These are phyloP conservation scores for Drosophila anomelani DNA, from an alignment of 2,888 invertebrate species.

Conservation along the genomic window DNA sequence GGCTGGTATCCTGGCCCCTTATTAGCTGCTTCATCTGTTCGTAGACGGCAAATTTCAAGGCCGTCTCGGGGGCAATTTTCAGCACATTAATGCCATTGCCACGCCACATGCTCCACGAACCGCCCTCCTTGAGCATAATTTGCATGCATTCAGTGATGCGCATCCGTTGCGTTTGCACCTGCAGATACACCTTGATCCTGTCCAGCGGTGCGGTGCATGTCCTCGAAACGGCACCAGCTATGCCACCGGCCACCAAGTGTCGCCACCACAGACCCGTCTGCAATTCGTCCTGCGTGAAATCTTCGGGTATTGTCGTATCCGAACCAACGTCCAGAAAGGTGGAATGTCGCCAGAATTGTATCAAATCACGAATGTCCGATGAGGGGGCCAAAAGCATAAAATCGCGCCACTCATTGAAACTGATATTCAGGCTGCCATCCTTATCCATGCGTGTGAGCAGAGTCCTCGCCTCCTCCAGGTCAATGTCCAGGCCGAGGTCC, in stretches of 20 bases:
- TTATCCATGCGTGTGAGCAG: slow-evolving; percentile 98
- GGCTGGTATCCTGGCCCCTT: slow-evolving; percentile 89
- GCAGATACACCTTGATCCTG: slow-evolving; percentile 98
- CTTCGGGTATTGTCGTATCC: slow-evolving; percentile 98
- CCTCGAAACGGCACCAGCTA: slow-evolving; percentile 97
- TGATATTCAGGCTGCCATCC: slow-evolving; percentile 97
- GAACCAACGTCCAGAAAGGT: slow-evolving; percentile 98
- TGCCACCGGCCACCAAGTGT: slow-evolving; percentile 97
- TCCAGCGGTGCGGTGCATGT: slow-evolving; percentile 99
- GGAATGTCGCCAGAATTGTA: slow-evolving; percentile 98
- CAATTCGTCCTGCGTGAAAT: slow-evolving; percentile 97
- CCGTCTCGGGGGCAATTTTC: slow-evolving; percentile 99
- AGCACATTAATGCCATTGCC: slow-evolving; percentile 99
- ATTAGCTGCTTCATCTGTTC: slow-evolving; percentile 97
- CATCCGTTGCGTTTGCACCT: slow-evolving; percentile 95
- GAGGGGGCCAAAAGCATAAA: slow-evolving; percentile 97
- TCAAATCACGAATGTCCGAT: slow-evolving; percentile 95
- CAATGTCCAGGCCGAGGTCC: slow-evolving; percentile 95
- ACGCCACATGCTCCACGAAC: slow-evolving; percentile 95
- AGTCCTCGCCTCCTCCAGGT: slow-evolving; percentile 92
- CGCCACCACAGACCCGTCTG: slow-evolving; percentile 99
- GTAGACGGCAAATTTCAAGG: slow-evolving; percentile 98
- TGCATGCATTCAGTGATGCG: slow-evolving; percentile 91
- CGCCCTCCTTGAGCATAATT: slow-evolving; percentile 97
- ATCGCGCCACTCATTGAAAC: slow-evolving; percentile 98